phyloP scores from a whole-genome alignment of 2,113 vertebrate genomes.

The Calidris pugnax region DNA sequence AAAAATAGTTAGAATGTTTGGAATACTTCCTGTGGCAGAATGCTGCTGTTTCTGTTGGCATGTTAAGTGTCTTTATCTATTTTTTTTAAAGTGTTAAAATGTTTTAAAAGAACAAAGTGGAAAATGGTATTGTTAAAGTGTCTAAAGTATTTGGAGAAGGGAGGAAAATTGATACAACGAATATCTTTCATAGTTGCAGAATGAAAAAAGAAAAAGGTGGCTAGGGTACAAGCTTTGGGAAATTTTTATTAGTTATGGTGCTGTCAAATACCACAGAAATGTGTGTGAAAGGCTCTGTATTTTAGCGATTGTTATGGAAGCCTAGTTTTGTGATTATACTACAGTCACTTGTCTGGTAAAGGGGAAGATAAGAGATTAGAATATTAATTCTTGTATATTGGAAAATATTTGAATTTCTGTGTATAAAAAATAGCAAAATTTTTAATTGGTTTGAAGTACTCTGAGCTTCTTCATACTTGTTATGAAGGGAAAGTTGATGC shows the following conservation, averaged over 20 bases:
- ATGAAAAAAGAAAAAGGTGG: neutral
- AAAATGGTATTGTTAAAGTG: neutral
- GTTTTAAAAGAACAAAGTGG: neutral
- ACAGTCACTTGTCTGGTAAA: neutral
- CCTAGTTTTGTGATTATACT: neutral
- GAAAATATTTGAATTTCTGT: neutral
- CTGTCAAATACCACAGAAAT: neutral
- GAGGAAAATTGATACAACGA: neutral
- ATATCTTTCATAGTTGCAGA: neutral
- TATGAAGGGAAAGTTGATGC: neutral
- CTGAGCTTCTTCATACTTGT: neutral
- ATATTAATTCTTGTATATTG: neutral
- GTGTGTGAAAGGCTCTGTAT: neutral
- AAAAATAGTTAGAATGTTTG: neutral
- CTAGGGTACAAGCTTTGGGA: neutral
- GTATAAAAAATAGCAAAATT: neutral
- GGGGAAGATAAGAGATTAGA: neutral
- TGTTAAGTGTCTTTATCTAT: neutral
- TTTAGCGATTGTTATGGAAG: neutral
- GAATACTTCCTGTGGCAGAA: conserved; percentile 5
- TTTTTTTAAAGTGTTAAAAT: neutral
- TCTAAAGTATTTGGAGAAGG: neutral
- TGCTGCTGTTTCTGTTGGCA: neutral
- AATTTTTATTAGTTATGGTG: neutral
- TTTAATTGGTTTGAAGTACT: neutral